A percentile compares a stretch with the other conserved stretches of the same genome.
phyloP scores from a whole-genome alignment of 2,113 vertebrate genomes.

The Pseudorectes ferrugineus region DNA sequence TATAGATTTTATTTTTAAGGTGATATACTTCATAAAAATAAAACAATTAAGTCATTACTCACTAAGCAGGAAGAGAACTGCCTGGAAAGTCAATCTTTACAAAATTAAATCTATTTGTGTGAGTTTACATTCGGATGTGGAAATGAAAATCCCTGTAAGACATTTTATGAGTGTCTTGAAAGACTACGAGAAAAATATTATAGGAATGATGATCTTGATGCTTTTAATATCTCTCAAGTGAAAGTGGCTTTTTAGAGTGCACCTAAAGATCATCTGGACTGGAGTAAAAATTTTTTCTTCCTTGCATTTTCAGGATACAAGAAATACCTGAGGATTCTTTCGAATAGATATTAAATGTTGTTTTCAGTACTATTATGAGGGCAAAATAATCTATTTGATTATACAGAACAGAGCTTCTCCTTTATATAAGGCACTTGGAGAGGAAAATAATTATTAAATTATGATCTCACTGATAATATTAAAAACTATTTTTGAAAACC shows the following conservation, averaged over 20 bases:
- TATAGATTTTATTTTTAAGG: background rate
- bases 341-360: background rate
- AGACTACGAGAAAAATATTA: background rate
- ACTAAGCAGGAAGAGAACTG: background rate
- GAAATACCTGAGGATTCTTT: background rate
- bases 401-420: background rate
- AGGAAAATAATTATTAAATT: background rate
- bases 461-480: background rate
- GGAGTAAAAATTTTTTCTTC: background rate
- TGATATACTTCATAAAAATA: background rate
- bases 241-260: background rate
- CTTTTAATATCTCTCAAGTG: background rate
- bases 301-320: background rate
- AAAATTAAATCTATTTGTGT: background rate
- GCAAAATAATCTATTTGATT: background rate
- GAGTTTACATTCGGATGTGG: background rate
- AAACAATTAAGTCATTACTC: background rate
- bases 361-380: background rate
- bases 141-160: background rate
- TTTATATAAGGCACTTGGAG: background rate
- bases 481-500: background rate
- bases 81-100: background rate
- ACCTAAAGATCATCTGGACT: background rate
- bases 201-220: background rate
- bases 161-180: background rate